Percentiles rank a stretch among this genome's conserved stretches.
Conservation (phyloP, 2,113 vertebrate genomes). For the Rhodinocichla rosea region DNA sequence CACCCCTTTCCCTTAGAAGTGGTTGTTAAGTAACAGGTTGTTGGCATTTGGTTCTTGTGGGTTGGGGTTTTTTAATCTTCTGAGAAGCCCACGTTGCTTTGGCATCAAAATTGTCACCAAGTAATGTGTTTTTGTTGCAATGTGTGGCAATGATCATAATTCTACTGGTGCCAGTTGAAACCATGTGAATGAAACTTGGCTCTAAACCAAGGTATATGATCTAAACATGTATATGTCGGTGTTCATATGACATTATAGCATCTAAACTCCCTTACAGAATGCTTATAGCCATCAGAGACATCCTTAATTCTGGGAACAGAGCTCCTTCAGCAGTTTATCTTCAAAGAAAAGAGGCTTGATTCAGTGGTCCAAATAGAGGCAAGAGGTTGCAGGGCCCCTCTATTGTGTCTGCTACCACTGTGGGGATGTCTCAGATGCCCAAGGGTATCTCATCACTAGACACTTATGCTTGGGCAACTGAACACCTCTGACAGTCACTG, state of each 20-base stretch:
- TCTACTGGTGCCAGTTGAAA: background rate
- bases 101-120: background rate
- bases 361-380: background rate
- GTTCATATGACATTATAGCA: no score
- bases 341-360: background rate
- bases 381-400: background rate
- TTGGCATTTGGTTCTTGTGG: background rate
- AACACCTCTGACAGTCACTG: background rate
- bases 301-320: background rate
- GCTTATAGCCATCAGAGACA: background rate
- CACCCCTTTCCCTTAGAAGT: background rate
- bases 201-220: background rate
- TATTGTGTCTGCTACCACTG: rapidly evolving
- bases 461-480: background rate
- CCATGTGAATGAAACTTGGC: background rate
- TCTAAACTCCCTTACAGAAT: background rate
- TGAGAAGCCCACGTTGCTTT: rapidly evolving
- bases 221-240: background rate
- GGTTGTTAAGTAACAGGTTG: background rate
- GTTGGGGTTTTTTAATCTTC: background rate
- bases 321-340: background rate
- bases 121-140: background rate
- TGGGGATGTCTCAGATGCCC: background rate
- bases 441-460: background rate
- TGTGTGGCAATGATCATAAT: background rate